phyloP scores from a whole-genome alignment of 2,888 invertebrate species.

The Archips crataeganus region DNA sequence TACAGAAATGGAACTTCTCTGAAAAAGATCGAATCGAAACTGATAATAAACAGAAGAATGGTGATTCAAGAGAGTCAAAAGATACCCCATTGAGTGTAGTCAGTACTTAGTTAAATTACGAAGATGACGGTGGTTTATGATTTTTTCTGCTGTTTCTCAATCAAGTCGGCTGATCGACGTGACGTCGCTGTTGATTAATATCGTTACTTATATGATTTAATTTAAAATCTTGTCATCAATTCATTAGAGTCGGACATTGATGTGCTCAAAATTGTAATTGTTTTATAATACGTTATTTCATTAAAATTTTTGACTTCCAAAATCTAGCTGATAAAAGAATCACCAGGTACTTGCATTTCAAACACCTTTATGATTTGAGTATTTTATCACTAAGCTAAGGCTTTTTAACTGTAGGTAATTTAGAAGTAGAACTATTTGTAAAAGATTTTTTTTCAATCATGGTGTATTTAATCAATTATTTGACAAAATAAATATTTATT shows the following conservation, averaged over 20 bases:
- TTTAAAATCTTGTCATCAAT: not conserved
- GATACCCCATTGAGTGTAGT: conserved; percentile 69
- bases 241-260: not conserved
- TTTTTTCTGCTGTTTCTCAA: not conserved
- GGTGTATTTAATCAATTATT: conserved; percentile 15
- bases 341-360: not conserved
- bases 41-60: conserved; percentile 55
- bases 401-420: conserved; percentile 5
- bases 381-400: conserved; percentile 11
- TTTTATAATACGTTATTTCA: not conserved
- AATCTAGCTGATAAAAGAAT: not conserved
- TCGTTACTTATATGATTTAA: not conserved
- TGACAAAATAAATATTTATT: conserved; percentile 28
- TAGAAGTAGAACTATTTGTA: not conserved
- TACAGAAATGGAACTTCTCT: conserved; percentile 89
- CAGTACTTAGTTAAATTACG: conserved; percentile 38
- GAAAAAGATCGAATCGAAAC: conserved; percentile 52
- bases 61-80: conserved; percentile 63
- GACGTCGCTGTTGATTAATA: not conserved
- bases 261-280: not conserved
- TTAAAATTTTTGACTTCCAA: not conserved
- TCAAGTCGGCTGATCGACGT: not conserved
- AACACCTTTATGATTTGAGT: not conserved
- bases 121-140: not conserved
- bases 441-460: conserved; percentile 13